Conservation (phyloP, 64 coral and sea anemone species). For the Stichodactyla mertensii region DNA sequence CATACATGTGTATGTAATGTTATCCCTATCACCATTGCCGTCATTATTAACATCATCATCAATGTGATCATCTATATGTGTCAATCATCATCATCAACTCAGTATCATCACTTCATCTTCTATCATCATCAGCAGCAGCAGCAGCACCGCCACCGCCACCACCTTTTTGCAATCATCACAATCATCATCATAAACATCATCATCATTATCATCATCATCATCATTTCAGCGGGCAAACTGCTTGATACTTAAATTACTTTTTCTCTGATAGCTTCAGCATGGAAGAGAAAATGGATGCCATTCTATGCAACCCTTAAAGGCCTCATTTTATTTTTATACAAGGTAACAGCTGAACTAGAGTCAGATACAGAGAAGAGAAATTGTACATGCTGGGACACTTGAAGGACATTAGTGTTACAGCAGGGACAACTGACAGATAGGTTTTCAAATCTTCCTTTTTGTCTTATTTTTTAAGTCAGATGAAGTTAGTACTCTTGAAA, state of each 20-base stretch:
- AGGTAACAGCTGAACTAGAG: slow-evolving; percentile 38
- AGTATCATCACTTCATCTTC: too few relatives aligned
- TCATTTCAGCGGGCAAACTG: background rate
- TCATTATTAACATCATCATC: too few relatives aligned
- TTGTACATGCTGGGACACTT: background rate
- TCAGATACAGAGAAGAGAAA: background rate
- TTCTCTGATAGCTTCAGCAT: slow-evolving; percentile 64
- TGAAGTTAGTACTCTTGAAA: slow-evolving; percentile 47
- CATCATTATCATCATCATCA: background rate
- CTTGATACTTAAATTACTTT: background rate
- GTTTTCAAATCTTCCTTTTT: background rate
- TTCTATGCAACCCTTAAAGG: slow-evolving; percentile 68
- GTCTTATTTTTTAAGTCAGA: slow-evolving; percentile 53
- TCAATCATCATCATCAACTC: too few relatives aligned
- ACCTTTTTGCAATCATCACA: too few relatives aligned
- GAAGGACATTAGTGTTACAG: too few relatives aligned
- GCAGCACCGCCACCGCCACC: too few relatives aligned
- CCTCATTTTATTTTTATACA: slow-evolving; percentile 78
- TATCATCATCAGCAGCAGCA: too few relatives aligned
- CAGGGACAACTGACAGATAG: too few relatives aligned
- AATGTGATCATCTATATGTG: too few relatives aligned
- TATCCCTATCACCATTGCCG: too few relatives aligned
- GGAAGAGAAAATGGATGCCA: slow-evolving; percentile 91
- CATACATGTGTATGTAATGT: too few relatives aligned
- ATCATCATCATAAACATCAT: too few relatives aligned